Conservation (phyloP, 2,888 invertebrate species). For the Meandrusa payeni region DNA sequence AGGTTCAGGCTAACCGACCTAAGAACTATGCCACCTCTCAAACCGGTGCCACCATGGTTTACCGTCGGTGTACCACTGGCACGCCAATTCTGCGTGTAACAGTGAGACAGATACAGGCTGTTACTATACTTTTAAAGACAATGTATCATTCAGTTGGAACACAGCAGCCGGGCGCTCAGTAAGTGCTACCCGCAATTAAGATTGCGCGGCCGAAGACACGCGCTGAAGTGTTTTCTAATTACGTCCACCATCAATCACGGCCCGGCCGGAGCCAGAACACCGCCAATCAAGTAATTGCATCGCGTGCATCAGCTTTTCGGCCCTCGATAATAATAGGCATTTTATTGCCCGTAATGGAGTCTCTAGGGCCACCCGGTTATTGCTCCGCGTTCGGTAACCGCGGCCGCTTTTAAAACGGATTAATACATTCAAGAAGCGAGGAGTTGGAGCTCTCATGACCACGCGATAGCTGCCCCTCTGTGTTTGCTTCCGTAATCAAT, state of each 20-base stretch:
- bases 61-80: too few relatives aligned
- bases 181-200: slow-evolving; percentile 78
- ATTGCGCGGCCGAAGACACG: slow-evolving; percentile 76
- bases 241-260: slow-evolving; percentile 77
- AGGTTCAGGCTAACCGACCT: too few relatives aligned
- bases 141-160: too few relatives aligned
- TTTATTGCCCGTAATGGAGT: slow-evolving; percentile 80
- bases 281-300: slow-evolving; percentile 81
- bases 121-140: too few relatives aligned
- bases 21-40: too few relatives aligned
- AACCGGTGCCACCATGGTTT: too few relatives aligned
- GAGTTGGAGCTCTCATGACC: slow-evolving; percentile 45
- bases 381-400: slow-evolving; percentile 62
- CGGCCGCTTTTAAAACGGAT: slow-evolving; percentile 71
- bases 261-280: slow-evolving; percentile 70
- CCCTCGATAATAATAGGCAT: slow-evolving; percentile 81
- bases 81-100: too few relatives aligned
- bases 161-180: slow-evolving; percentile 43
- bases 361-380: slow-evolving; percentile 74
- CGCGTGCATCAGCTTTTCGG: slow-evolving; percentile 80
- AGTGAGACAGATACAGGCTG: too few relatives aligned
- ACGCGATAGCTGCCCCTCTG: slow-evolving; percentile 34
- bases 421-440: slow-evolving; percentile 66
- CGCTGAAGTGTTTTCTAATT: slow-evolving; percentile 81
- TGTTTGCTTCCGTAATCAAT: slow-evolving; percentile 68